These are phyloP conservation scores for Alfaro cultratus DNA, from an alignment of 2,797 vertebrate genomes.

Conservation along the genomic window DNA sequence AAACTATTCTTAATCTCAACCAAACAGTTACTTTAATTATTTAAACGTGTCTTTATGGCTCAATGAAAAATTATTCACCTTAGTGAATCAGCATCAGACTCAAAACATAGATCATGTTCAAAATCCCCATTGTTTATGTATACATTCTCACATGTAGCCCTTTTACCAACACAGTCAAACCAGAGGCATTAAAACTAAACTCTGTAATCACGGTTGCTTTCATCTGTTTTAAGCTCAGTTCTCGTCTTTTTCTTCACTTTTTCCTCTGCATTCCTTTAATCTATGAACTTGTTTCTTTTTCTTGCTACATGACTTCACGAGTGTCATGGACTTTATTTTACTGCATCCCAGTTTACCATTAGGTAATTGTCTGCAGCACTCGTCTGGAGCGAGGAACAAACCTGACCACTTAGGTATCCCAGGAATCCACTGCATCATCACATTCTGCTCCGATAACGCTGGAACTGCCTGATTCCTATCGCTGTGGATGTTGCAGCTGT, in stretches of 20 bases:
- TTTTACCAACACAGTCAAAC: slow-evolving; percentile 2
- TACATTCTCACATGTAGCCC: not conserved
- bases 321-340: slow-evolving; percentile 60
- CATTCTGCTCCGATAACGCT: slow-evolving; percentile 68
- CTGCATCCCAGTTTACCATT: slow-evolving; percentile 49
- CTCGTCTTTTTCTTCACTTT: slow-evolving; percentile 29
- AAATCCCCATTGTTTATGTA: not conserved
- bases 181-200: slow-evolving; percentile 15
- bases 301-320: slow-evolving; percentile 66
- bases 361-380: slow-evolving; percentile 65
- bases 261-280: slow-evolving; percentile 62
- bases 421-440: slow-evolving; percentile 75
- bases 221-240: slow-evolving; percentile 16
- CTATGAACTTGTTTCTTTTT: slow-evolving; percentile 60
- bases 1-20: too few species aligned
- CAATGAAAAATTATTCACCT: not conserved
- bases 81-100: not conserved
- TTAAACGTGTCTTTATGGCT: not conserved
- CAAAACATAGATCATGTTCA: not conserved
- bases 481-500: slow-evolving; percentile 59
- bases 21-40: not conserved
- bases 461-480: slow-evolving; percentile 73
- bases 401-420: slow-evolving; percentile 70
- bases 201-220: slow-evolving; percentile 24
- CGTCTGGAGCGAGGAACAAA: slow-evolving; percentile 63